phyloP scores from a whole-genome alignment of 92 coral and sea anemone genomes.

The Epizoanthus scotinus region DNA sequence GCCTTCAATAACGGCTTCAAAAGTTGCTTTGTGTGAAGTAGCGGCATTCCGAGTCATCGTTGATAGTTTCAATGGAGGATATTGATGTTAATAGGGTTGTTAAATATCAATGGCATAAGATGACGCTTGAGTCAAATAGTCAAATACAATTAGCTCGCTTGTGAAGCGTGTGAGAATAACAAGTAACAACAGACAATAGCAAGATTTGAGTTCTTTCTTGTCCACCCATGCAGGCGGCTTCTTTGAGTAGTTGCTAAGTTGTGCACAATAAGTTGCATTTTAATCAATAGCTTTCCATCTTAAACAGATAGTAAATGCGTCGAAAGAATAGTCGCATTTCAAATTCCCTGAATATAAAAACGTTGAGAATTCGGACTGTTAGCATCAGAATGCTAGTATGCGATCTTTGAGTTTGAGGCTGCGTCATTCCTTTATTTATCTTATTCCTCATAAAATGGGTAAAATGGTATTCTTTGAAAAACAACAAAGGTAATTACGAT shows the following conservation, averaged over 20 bases:
- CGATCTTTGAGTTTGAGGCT: too few species aligned
- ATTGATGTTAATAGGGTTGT: constrained; percentile 19
- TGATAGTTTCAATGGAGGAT: constrained; percentile 13
- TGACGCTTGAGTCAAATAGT: constrained; percentile 25
- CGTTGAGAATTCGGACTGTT: too few species aligned
- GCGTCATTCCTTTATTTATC: too few species aligned
- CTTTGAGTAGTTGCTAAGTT: not conserved
- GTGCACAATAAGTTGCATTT: not conserved
- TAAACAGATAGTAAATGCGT: not conserved
- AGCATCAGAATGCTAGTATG: too few species aligned
- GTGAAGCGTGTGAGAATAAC: constrained; percentile 37
- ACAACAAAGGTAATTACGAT: not conserved
- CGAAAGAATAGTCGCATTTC: not conserved
- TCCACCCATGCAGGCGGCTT: constrained; percentile 22
- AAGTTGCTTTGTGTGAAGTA: constrained; percentile 12
- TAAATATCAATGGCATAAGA: constrained; percentile 1
- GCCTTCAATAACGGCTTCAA: not conserved
- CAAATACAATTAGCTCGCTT: constrained; percentile 23
- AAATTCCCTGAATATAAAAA: too few species aligned
- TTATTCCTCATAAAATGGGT: not conserved
- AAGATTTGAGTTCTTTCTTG: constrained; percentile 8
- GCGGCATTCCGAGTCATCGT: not conserved
- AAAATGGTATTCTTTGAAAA: not conserved
- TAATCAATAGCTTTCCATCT: not conserved
- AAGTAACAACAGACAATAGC: not conserved